Conservation (phyloP, 2,888 invertebrate genomes). For the Pterostichus niger region DNA sequence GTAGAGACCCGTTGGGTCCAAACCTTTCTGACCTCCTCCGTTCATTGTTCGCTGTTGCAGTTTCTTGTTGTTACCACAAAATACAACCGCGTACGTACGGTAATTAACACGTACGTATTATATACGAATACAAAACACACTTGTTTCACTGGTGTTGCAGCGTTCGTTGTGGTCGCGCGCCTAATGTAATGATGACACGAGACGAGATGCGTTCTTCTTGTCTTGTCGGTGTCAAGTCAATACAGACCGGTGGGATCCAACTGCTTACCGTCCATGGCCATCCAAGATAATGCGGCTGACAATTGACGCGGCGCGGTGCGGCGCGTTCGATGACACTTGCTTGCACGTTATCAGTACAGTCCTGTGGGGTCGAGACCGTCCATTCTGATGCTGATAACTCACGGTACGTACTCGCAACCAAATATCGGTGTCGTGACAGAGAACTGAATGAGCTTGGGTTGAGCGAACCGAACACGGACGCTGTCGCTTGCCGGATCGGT, state of each 20-base stretch:
- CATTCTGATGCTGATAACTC: constrained; percentile 71
- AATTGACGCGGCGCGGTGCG: constrained; percentile 56
- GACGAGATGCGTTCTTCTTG: constrained; percentile 40
- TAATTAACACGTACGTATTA: constrained; percentile 41
- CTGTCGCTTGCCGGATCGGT: constrained; percentile 12
- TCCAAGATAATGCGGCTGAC: constrained; percentile 55
- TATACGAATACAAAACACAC: constrained; percentile 48
- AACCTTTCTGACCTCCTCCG: constrained; percentile 73
- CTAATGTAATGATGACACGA: too few species aligned
- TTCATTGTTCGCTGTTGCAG: constrained; percentile 72
- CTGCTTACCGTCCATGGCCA: constrained; percentile 65
- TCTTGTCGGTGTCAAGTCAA: constrained; percentile 27
- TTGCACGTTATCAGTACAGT: constrained; percentile 71
- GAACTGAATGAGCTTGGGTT: constrained; percentile 19
- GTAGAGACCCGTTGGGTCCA: constrained; percentile 76
- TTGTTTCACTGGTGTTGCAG: constrained; percentile 35
- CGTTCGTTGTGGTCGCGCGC: not conserved
- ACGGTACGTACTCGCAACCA: constrained; percentile 14
- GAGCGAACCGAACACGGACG: constrained; percentile 27
- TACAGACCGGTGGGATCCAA: constrained; percentile 68
- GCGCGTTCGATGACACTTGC: constrained; percentile 62
- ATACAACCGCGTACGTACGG: constrained; percentile 45
- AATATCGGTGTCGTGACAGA: constrained; percentile 4
- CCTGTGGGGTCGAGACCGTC: constrained; percentile 76
- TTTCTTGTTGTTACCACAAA: constrained; percentile 43